Evolutionary conservation across 2,113 vertebrate species (phyloP).

Genomic region (Cyphomyrus discorhynchus): DNA sequence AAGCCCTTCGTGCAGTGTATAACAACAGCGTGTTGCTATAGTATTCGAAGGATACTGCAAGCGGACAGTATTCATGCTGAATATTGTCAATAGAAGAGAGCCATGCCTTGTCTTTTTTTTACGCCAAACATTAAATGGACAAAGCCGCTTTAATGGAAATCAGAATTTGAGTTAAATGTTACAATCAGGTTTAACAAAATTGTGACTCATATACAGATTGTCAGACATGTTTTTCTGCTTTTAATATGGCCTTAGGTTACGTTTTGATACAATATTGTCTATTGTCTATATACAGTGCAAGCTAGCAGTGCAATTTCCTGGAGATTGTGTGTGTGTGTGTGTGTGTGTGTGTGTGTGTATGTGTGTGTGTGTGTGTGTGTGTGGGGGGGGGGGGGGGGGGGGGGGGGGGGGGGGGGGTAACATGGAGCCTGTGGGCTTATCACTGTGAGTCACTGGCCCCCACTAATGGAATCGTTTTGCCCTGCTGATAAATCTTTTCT

Average conservation of each 20-base stretch:
- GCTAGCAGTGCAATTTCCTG: not conserved
- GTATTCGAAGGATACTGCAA: not conserved
- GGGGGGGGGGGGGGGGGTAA: not conserved
- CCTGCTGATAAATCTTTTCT: constrained; percentile 44
- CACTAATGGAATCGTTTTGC: constrained; percentile 27
- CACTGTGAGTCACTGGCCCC: not conserved
- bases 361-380: not conserved
- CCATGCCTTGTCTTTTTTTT: not conserved
- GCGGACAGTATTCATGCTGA: not conserved
- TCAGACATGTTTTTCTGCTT: not conserved
- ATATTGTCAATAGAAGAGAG: not conserved
- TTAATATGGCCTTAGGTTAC: not conserved
- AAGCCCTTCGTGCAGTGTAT: not conserved
- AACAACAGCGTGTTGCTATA: too few relatives aligned
- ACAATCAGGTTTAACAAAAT: not conserved
- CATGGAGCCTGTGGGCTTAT: not conserved
- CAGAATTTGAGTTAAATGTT: not conserved
- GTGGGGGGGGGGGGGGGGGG: not conserved
- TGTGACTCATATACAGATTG: not conserved
- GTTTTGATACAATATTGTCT: not conserved
- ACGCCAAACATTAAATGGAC: not conserved
- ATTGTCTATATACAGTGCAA: not conserved
- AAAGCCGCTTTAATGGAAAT: not conserved
- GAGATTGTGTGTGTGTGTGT: not conserved
- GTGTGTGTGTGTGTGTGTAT: too few relatives aligned